Conservation (phyloP, 2,113 vertebrate genomes). For the Pangasianodon hypophthalmus region DNA sequence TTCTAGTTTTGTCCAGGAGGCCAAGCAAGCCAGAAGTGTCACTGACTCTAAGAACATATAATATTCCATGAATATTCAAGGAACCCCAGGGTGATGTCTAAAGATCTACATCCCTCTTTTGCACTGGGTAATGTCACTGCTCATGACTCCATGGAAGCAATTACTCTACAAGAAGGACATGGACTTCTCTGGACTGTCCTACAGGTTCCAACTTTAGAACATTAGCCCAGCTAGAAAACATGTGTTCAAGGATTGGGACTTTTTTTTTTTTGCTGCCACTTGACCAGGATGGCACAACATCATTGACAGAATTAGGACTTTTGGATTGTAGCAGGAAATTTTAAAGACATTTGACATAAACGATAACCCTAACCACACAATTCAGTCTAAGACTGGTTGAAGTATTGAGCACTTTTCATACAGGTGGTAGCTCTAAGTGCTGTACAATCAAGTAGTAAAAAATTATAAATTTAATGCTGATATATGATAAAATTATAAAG, state of each 20-base stretch:
- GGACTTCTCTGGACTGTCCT: background rate
- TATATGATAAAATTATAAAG: no score
- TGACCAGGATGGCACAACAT: background rate
- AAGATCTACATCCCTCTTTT: background rate
- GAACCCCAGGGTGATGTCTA: background rate
- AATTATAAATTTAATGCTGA: background rate
- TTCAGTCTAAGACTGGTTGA: background rate
- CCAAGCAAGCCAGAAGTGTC: background rate
- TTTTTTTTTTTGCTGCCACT: background rate
- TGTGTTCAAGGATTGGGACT: background rate
- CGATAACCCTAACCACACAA: background rate
- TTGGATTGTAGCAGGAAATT: background rate
- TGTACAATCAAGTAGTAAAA: background rate
- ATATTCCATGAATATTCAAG: background rate
- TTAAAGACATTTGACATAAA: background rate
- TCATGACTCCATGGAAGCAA: background rate
- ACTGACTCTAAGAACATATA: background rate
- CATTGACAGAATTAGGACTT: background rate
- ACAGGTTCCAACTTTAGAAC: background rate
- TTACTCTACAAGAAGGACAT: background rate
- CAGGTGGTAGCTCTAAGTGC: background rate
- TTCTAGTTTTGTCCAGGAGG: background rate
- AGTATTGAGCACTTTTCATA: background rate
- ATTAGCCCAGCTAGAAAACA: background rate
- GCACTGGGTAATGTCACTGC: background rate